phyloP scores from a whole-genome alignment of 2,888 invertebrate species.

The Ormyrus pomaceus region DNA sequence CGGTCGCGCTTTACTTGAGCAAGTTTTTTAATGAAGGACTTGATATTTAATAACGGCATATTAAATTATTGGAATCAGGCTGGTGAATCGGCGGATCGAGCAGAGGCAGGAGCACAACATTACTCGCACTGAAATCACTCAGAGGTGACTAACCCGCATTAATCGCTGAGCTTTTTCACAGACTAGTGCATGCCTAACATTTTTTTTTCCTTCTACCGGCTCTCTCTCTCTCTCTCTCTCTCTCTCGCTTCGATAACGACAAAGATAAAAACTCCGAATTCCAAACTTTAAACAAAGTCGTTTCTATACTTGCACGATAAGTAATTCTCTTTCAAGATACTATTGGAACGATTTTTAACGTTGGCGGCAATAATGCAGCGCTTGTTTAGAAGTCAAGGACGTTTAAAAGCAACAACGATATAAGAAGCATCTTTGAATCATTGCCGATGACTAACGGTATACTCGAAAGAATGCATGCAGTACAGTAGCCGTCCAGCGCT shows the following conservation, averaged over 20 bases:
- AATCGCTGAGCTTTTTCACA: constrained; percentile 10
- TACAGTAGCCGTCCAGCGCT: not conserved
- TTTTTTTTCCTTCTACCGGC: not conserved
- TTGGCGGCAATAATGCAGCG: too few species aligned
- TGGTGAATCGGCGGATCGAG: constrained; percentile 83
- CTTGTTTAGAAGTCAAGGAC: not conserved
- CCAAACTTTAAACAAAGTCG: not conserved
- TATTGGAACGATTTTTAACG: too few species aligned
- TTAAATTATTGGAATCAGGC: constrained; percentile 75
- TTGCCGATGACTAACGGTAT: constrained; percentile 24
- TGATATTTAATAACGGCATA: constrained; percentile 53
- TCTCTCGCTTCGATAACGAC: too few species aligned
- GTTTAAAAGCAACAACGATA: not conserved
- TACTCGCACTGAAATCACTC: constrained; percentile 82
- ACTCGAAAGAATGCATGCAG: too few species aligned
- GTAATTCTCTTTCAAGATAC: not conserved
- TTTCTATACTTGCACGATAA: not conserved
- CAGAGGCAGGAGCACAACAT: constrained; percentile 83
- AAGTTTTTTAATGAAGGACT: constrained; percentile 8
- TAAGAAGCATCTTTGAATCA: constrained; percentile 2
- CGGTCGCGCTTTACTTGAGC: not conserved
- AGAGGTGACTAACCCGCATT: constrained; percentile 77
- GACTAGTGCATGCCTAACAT: constrained; percentile 23
- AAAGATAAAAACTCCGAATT: too few species aligned
- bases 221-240: too few species aligned